These are phyloP conservation scores for Holothuria leucospilota DNA, from an alignment of 53 echinoderm and acorn worm genomes.

Conservation along the genomic window DNA sequence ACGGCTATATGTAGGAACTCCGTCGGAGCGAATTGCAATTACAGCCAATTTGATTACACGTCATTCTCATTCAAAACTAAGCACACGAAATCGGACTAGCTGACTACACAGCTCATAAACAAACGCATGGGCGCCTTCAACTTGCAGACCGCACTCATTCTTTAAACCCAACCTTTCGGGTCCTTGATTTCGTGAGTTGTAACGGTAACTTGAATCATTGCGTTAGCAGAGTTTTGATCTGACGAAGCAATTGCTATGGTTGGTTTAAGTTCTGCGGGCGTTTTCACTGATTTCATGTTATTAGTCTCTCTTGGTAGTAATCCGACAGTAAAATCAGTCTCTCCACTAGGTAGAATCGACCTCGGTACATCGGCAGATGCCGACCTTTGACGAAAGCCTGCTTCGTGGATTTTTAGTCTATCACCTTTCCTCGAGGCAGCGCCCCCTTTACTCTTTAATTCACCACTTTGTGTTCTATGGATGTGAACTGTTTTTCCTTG, in stretches of 20 bases:
- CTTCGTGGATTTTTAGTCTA: slow-evolving; percentile 51
- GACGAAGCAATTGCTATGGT: neutral
- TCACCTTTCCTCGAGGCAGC: slow-evolving; percentile 32
- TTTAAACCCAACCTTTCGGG: slow-evolving; percentile 30
- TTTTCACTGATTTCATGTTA: no score
- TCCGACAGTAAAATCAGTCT: slow-evolving; percentile 20
- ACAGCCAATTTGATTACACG: no score
- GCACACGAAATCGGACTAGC: no score
- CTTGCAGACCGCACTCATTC: no score
- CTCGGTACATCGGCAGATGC: slow-evolving; percentile 69
- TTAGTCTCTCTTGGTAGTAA: slow-evolving; percentile 17
- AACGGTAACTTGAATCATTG: slow-evolving; percentile 31
- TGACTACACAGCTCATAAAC: no score
- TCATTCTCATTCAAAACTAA: no score
- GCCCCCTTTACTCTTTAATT: slow-evolving; percentile 39
- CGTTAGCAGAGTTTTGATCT: neutral
- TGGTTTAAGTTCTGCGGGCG: neutral
- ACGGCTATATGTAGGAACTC: no score
- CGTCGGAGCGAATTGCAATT: no score
- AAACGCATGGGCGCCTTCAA: no score
- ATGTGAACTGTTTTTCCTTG: slow-evolving; percentile 88
- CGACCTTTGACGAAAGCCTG: slow-evolving; percentile 61
- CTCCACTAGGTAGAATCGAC: slow-evolving; percentile 38
- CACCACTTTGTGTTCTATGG: slow-evolving; percentile 80
- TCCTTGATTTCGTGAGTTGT: slow-evolving; percentile 41